A percentile compares a stretch with the other conserved stretches of the same genome.
Evolutionary conservation across 2,797 vertebrate genomes (phyloP).

Genomic region (Ispidina picta): DNA sequence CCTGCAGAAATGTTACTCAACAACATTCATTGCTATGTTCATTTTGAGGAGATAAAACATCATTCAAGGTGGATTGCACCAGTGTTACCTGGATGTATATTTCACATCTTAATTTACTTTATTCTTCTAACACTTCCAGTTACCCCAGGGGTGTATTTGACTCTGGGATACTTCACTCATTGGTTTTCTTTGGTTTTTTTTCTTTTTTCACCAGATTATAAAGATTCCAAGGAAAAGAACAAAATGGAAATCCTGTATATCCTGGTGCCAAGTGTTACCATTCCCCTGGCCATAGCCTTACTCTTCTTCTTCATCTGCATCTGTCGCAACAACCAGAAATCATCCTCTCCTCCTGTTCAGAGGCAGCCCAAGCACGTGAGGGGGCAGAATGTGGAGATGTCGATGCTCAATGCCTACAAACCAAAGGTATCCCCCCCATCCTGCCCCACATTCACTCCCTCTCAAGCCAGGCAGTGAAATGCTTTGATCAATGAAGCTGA

Average conservation of each 20-base stretch:
- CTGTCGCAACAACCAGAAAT: constrained; percentile 97
- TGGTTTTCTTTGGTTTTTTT: too few species aligned
- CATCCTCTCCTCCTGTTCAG: constrained; percentile 84
- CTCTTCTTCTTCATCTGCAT: constrained; percentile 98
- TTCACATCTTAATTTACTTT: not conserved
- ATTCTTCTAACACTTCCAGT: not conserved
- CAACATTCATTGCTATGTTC: not conserved
- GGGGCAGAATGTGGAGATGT: constrained; percentile 98
- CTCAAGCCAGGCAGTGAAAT: not conserved
- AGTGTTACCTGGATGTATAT: too few species aligned
- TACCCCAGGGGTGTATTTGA: not conserved
- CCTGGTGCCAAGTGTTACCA: constrained; percentile 94
- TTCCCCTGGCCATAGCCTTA: constrained; percentile 92
- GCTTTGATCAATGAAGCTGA: not conserved
- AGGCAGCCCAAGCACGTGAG: constrained; percentile 92
- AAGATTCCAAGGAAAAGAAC: constrained; percentile 90
- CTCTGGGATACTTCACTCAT: not conserved
- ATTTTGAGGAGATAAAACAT: not conserved
- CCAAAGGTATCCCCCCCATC: constrained; percentile 83
- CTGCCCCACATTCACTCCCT: not conserved
- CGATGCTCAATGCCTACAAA: constrained; percentile 94
- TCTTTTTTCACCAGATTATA: constrained; percentile 80
- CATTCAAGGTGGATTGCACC: not conserved
- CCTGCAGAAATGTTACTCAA: not conserved
- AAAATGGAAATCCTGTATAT: constrained; percentile 98